Evolutionary conservation across 2,113 vertebrate species (phyloP), one percentile per base, ranked within the genome.

Genomic region (Bathybates hornii): DNA sequence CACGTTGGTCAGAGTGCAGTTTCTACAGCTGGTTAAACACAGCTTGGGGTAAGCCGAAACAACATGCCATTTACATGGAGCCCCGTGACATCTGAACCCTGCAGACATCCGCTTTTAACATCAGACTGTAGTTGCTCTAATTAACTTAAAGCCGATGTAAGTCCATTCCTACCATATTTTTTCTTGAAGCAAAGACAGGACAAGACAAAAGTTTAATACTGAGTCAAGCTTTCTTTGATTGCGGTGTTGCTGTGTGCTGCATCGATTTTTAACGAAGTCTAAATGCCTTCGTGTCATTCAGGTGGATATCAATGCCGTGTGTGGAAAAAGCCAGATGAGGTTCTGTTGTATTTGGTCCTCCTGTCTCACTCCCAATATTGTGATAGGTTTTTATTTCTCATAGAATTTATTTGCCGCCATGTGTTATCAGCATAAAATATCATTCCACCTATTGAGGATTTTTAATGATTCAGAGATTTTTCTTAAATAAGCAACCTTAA

Each of bases 11-110:
- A 79, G 84, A 91, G 81, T 43, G 54, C 76, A 92, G 87, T 50
- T 86, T 90, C 89, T 90, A 88, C 95, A 96, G 96, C 94, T 96
- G 95, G 88, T 93, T 91, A 95, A 96, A 96, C 95, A 96, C 91
- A 94, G 94, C 89, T 93, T 89, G 90, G 41, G 85, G 88, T 88
- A 78, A 91, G 76, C 88, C 6, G 36, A 91, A 81, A 82, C 91
- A 87, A 82, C 48, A 21, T 32, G 82, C 34, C 68, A 82, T 93
- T 93, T 93, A 90, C 90, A 82, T 14, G 6, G 68, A 87, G 83
- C 86, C 54, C 32, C 76, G 3, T 82, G 88, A 88, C 88, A 32
- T 85, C 80, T 89, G 91, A 93, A 73, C 86, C 84, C 66, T 36
- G 80, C 14, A 88, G 82, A 91, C 50, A 17, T 80, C 76, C 50